Conservation (phyloP, 2,888 invertebrate species). For the Drosophila kuntzei region DNA sequence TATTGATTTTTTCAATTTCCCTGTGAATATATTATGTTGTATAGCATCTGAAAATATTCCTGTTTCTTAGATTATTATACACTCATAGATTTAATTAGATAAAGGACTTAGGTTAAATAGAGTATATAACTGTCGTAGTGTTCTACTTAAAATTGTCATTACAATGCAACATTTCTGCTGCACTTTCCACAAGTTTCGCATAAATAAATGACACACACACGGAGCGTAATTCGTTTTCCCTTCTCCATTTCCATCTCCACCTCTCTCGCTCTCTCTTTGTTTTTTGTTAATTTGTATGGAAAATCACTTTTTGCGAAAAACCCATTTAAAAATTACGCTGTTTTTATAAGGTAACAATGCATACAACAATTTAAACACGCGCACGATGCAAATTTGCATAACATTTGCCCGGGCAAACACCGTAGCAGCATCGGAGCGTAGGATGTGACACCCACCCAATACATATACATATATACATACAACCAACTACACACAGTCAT, state of each 20-base stretch:
- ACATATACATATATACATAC: neutral
- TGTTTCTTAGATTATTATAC: no score
- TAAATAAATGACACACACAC: conserved; percentile 55
- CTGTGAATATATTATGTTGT: no score
- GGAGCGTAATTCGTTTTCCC: neutral
- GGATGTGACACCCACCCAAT: conserved; percentile 34
- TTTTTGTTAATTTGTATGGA: conserved; percentile 82
- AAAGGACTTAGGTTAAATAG: neutral
- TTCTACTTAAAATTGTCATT: conserved; percentile 21
- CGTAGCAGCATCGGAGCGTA: conserved; percentile 22
- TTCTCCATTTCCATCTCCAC: neutral
- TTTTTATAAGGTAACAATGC: conserved; percentile 81
- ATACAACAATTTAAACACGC: conserved; percentile 81
- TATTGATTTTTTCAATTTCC: no score
- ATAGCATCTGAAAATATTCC: no score
- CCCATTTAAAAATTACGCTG: conserved; percentile 81
- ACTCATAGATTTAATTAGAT: no score
- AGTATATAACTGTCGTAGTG: conserved; percentile 12
- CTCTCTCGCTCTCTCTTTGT: conserved; percentile 25
- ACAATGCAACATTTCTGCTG: conserved; percentile 53
- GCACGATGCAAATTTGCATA: conserved; percentile 76
- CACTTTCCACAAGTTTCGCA: conserved; percentile 42
- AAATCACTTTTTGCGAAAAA: conserved; percentile 77
- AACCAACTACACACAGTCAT: neutral
- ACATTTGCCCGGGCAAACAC: conserved; percentile 67